Percentiles rank a stretch among this genome's conserved stretches.
These are phyloP conservation scores for Pardosa pseudoannulata DNA, from an alignment of 2,888 invertebrate species.

Conservation along the genomic window DNA sequence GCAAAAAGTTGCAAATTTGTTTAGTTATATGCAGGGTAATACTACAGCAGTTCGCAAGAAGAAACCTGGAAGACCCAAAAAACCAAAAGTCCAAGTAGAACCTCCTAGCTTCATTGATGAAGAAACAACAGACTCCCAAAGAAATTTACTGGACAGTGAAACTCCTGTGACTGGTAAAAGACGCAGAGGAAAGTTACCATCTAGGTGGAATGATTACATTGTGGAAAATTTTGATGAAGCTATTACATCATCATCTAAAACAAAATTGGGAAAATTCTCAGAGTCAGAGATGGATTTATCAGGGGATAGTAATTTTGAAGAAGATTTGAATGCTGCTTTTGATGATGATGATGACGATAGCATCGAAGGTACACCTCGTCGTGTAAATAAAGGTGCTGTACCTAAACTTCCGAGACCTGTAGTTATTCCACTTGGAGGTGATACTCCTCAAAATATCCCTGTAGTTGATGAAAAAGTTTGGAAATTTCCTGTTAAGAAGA, in stretches of 20 bases:
- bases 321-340: slow-evolving; percentile 42
- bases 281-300: slow-evolving; percentile 66
- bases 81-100: slow-evolving; percentile 38
- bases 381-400: slow-evolving; percentile 2
- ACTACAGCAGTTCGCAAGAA: slow-evolving; percentile 18
- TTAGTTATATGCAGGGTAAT: slow-evolving; percentile 27
- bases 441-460: slow-evolving; percentile 3
- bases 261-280: slow-evolving; percentile 57
- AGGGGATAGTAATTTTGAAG: slow-evolving; percentile 62
- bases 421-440: slow-evolving; percentile 48
- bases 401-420: slow-evolving; percentile 51
- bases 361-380: slow-evolving; percentile 21
- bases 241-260: slow-evolving; percentile 56
- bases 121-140: slow-evolving; percentile 50
- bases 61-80: slow-evolving; percentile 65
- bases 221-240: slow-evolving; percentile 71
- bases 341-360: slow-evolving; percentile 51
- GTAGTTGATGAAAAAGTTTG: slow-evolving; percentile 38
- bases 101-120: slow-evolving; percentile 46
- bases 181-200: slow-evolving; percentile 58
- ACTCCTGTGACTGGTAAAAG: slow-evolving; percentile 27
- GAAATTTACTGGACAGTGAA: slow-evolving; percentile 23
- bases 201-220: slow-evolving; percentile 70
- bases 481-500: slow-evolving; percentile 46
- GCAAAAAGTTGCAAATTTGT: slow-evolving; percentile 18